Evolutionary conservation across 2,797 vertebrate species (phyloP).

Genomic region (Leontocebus nigricollis): DNA sequence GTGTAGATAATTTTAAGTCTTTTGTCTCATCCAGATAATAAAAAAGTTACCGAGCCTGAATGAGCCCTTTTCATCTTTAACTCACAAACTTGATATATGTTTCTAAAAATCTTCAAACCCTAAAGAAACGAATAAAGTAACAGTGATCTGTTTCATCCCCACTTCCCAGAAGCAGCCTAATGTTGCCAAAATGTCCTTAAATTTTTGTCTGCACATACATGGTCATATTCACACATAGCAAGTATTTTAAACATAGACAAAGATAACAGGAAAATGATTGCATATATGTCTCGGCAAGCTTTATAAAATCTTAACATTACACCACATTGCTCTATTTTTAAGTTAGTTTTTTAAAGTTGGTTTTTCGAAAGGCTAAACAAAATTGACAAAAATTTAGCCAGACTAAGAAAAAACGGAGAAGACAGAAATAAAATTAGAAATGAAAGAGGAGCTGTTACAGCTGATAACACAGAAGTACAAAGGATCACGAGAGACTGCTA

Average conservation of each 20-base stretch:
- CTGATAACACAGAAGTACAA: not conserved
- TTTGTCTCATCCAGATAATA: not conserved
- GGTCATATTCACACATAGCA: not conserved
- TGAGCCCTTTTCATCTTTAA: not conserved
- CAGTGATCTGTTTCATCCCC: fast-evolving
- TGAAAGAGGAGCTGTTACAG: not conserved
- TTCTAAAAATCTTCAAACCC: not conserved
- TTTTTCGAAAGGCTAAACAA: not conserved
- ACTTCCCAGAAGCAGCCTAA: not conserved
- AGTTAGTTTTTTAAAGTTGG: not conserved
- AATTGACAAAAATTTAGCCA: not conserved
- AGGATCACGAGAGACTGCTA: not conserved
- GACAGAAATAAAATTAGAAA: not conserved
- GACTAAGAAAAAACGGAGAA: not conserved
- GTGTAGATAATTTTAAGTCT: not conserved
- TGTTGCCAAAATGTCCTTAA: not conserved
- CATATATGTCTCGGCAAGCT: not conserved
- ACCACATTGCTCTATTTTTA: not conserved
- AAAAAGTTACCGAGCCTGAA: not conserved
- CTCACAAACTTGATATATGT: not conserved
- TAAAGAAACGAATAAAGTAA: not conserved
- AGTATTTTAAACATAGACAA: not conserved
- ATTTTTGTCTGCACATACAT: too few relatives aligned
- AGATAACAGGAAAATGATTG: not conserved
- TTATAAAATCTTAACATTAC: not conserved